Evolutionary conservation across 2,113 vertebrate species (phyloP).

Genomic region (Spheniscus mendiculus): DNA sequence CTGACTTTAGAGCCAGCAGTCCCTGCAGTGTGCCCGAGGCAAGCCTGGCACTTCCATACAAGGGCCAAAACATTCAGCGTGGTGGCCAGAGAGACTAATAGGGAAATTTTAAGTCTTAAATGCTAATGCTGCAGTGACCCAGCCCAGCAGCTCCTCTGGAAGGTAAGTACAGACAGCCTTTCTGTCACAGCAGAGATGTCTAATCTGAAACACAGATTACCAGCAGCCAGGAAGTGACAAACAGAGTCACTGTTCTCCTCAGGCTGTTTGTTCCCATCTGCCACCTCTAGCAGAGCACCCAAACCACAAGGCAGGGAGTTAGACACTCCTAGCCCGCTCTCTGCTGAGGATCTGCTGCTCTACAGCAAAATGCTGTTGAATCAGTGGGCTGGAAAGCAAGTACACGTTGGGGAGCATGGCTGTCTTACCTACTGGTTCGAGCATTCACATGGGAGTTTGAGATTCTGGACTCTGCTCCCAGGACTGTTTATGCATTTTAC

Average conservation of each 20-base stretch:
- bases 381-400: background rate
- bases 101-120: background rate
- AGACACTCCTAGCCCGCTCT: background rate
- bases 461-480: conserved; percentile 29
- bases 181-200: background rate
- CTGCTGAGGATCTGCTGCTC: background rate
- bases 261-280: background rate
- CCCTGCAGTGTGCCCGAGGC: background rate
- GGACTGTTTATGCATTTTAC: conserved; percentile 40
- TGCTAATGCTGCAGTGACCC: background rate
- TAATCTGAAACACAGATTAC: background rate
- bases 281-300: background rate
- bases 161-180: background rate
- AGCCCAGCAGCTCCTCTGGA: background rate
- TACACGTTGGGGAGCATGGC: background rate
- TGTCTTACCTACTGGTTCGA: background rate
- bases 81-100: background rate
- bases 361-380: background rate
- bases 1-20: background rate
- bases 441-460: background rate
- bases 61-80: background rate
- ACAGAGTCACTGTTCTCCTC: background rate
- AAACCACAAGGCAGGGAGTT: background rate
- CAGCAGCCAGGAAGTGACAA: background rate
- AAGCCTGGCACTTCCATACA: background rate